Evolutionary conservation across 2,113 vertebrate species (phyloP).

Genomic region (Macrotis lagotis): DNA sequence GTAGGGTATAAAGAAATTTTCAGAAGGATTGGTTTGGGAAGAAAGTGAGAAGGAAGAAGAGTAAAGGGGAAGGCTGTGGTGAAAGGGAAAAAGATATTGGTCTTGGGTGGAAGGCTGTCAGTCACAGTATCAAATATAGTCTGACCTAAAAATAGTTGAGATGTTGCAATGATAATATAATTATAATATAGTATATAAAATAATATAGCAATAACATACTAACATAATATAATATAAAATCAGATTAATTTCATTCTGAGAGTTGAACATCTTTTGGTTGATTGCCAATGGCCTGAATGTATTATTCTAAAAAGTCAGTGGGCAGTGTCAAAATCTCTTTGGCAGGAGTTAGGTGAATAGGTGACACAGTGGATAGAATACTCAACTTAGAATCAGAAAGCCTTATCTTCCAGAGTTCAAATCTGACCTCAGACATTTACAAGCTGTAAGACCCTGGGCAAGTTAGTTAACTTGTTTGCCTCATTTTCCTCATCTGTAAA

Average conservation of each 20-base stretch:
- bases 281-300: neutral
- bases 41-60: neutral
- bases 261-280: slow-evolving; percentile 5
- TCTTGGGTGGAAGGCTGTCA: neutral
- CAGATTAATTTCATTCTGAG: neutral
- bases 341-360: neutral
- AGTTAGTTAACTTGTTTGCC: neutral
- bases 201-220: neutral
- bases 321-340: slow-evolving; percentile 8
- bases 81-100: neutral
- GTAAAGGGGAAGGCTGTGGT: neutral
- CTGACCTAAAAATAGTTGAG: neutral
- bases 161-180: neutral
- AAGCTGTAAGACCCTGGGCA: neutral
- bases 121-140: neutral
- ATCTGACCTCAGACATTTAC: neutral
- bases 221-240: neutral
- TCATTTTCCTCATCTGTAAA: neutral
- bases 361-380: neutral
- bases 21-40: neutral
- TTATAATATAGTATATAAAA: neutral
- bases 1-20: neutral
- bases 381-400: neutral
- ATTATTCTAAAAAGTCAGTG: slow-evolving; percentile 5
- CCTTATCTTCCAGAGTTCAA: neutral